Evolutionary conservation across 2,113 vertebrate genomes (phyloP).

Genomic region (Perca fluviatilis): DNA sequence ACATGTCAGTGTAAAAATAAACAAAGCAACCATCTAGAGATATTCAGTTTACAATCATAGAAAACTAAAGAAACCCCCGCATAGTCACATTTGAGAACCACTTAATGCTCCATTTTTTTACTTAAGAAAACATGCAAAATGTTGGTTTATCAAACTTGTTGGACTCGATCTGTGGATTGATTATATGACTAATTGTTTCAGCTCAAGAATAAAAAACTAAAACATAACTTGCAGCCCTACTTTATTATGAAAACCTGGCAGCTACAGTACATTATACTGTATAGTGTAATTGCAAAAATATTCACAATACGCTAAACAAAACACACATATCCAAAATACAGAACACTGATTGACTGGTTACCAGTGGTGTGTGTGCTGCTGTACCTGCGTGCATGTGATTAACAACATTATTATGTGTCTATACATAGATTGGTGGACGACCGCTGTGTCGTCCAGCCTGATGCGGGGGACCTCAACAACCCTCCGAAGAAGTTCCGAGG

Average conservation of each 20-base stretch:
- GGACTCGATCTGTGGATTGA: no score
- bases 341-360: background rate
- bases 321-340: background rate
- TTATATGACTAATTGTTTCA: background rate
- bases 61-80: background rate
- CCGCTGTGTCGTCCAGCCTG: constrained; percentile 97
- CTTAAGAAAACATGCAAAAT: background rate
- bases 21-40: no score
- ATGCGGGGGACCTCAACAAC: constrained; percentile 96
- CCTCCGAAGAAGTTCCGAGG: constrained; percentile 99
- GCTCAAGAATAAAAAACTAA: background rate
- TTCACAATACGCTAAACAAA: background rate
- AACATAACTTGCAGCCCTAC: background rate
- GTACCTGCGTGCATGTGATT: background rate
- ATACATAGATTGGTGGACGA: constrained; percentile 95
- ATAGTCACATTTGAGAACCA: background rate
- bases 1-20: no score
- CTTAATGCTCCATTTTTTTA: background rate
- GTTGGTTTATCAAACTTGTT: background rate
- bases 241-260: background rate
- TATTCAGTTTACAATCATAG: background rate
- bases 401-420: constrained; percentile 16
- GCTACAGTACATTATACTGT: no score
- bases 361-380: background rate
- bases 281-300: background rate